Percentiles rank a stretch among this genome's conserved stretches.
Conservation (phyloP, 2,113 vertebrate species). For the Ahaetulla prasina region DNA sequence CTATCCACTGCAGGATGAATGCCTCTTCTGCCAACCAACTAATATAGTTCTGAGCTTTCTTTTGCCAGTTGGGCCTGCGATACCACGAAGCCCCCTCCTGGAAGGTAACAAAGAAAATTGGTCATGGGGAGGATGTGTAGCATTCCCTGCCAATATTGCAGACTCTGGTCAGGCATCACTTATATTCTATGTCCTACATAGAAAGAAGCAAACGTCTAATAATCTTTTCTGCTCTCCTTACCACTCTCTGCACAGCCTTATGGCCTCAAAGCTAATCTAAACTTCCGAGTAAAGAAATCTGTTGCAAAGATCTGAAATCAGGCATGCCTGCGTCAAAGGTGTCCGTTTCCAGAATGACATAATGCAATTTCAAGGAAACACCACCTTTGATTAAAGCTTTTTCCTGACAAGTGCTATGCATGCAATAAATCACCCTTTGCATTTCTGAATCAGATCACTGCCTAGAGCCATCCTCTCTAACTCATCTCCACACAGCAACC, state of each 20-base stretch:
- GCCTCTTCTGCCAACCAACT: no score
- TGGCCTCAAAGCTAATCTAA: not conserved
- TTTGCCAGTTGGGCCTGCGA: not conserved
- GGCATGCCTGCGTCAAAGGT: not conserved
- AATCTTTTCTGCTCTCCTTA: not conserved
- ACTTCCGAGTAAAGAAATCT: not conserved
- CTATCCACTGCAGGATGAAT: no score
- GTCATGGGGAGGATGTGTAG: not conserved
- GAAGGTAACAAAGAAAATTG: no score
- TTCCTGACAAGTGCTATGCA: not conserved
- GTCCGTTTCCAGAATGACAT: not conserved
- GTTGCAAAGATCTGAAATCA: not conserved
- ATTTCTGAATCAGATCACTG: not conserved
- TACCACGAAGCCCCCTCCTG: no score
- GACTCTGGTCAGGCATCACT: not conserved
- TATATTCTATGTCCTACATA: not conserved
- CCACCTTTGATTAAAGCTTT: not conserved
- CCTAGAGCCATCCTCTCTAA: not conserved
- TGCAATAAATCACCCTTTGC: not conserved
- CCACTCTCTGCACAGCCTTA: not conserved
- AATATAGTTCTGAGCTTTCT: not conserved
- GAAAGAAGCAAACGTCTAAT: not conserved
- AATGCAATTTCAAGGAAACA: not conserved
- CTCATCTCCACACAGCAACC: not conserved
- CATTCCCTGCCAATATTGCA: not conserved